phyloP scores from a whole-genome alignment of 2,113 vertebrate species.

The Collichthys lucidus region DNA sequence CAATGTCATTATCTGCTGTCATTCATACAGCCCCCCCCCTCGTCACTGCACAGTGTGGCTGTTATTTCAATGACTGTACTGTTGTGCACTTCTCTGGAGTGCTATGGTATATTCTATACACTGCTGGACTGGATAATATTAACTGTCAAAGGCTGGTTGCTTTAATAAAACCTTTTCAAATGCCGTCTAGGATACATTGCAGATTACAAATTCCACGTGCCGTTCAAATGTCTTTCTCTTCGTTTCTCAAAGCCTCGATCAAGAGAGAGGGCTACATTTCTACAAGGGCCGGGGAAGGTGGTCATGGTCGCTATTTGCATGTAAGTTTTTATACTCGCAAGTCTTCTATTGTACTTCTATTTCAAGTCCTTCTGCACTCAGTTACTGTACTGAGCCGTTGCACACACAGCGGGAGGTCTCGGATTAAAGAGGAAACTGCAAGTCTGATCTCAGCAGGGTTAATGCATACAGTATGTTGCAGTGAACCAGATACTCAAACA shows the following conservation, averaged over 20 bases:
- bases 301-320: slow-evolving; percentile 99
- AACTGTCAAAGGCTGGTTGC: not conserved
- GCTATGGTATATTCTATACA: slow-evolving; percentile 52
- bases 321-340: slow-evolving; percentile 84
- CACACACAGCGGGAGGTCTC: slow-evolving; percentile 21
- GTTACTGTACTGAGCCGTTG: slow-evolving; percentile 9
- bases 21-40: slow-evolving; percentile 37
- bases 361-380: not conserved
- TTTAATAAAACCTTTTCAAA: not conserved
- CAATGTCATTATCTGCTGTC: slow-evolving; percentile 40
- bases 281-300: slow-evolving; percentile 96
- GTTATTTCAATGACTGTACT: slow-evolving; percentile 30
- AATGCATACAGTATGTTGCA: not conserved
- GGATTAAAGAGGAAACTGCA: slow-evolving; percentile 20
- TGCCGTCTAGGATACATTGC: not conserved
- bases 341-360: not conserved
- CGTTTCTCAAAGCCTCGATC: slow-evolving; percentile 89
- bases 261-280: slow-evolving; percentile 87
- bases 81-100: slow-evolving; percentile 29
- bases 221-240: slow-evolving; percentile 3
- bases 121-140: not conserved
- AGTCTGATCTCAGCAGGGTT: slow-evolving; percentile 28
- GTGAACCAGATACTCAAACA: not conserved
- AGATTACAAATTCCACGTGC: not conserved
- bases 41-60: slow-evolving; percentile 30